phyloP scores from a whole-genome alignment of 2,797 vertebrate genomes.

The Phoxinus dragarum region DNA sequence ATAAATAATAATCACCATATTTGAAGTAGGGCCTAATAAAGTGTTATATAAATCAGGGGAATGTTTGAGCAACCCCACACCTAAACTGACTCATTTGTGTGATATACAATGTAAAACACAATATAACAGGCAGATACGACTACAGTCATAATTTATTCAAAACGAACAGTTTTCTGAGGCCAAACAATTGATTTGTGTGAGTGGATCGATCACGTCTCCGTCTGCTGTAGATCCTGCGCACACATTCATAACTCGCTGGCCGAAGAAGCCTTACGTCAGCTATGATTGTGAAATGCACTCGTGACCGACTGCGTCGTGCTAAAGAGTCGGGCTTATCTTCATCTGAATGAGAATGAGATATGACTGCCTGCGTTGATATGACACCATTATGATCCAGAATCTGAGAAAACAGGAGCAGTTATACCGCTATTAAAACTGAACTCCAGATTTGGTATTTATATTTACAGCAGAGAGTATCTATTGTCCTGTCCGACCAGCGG shows the following conservation, averaged over 20 bases:
- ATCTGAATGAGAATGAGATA: background rate
- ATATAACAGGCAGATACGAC: background rate
- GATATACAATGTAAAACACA: background rate
- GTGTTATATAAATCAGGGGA: background rate
- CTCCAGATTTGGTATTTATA: too few species aligned
- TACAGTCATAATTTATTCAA: background rate
- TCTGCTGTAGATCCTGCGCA: background rate
- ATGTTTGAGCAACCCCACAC: background rate
- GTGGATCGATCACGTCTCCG: background rate
- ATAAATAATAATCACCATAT: background rate
- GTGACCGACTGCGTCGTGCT: background rate
- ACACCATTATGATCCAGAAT: too few species aligned
- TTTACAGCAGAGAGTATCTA: too few species aligned
- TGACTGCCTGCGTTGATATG: background rate
- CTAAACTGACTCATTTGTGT: background rate
- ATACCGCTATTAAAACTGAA: too few species aligned
- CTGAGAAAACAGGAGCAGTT: too few species aligned
- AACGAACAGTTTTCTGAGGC: background rate
- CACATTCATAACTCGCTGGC: background rate
- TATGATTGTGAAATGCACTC: background rate
- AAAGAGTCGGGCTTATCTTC: background rate
- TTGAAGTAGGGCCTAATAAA: background rate
- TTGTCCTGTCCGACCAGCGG: too few species aligned
- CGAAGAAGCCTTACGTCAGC: background rate
- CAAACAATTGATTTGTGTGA: background rate